phyloP scores from a whole-genome alignment of 2,888 invertebrate genomes.

The Orthosia gracilis region DNA sequence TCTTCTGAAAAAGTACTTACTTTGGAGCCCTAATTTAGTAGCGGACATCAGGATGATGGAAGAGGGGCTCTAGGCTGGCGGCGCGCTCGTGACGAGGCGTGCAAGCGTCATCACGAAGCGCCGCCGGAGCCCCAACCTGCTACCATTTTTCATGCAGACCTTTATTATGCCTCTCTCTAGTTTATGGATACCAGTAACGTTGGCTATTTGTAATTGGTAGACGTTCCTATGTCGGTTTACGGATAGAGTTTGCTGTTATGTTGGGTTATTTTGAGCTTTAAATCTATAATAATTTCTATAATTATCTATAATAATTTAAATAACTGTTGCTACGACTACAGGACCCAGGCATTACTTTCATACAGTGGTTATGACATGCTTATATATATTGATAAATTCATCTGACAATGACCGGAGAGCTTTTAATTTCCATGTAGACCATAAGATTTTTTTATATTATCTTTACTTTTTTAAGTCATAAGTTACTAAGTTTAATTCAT shows the following conservation, averaged over 20 bases:
- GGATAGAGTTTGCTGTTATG: background rate
- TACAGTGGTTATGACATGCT: background rate
- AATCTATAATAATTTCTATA: no score
- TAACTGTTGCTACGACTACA: background rate
- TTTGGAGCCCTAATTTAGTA: conserved; percentile 44
- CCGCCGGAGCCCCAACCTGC: conserved; percentile 60
- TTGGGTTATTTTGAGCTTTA: background rate
- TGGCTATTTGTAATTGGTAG: conserved; percentile 37
- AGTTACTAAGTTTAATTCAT: conserved; percentile 6
- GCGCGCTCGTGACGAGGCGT: conserved; percentile 62
- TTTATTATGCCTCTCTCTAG: conserved; percentile 51
- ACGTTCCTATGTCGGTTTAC: conserved; percentile 11
- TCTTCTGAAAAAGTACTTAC: conserved; percentile 17
- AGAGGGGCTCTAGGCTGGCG: conserved; percentile 41
- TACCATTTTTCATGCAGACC: conserved; percentile 55
- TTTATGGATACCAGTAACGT: conserved; percentile 41
- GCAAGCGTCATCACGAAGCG: conserved; percentile 56
- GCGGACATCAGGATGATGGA: conserved; percentile 42
- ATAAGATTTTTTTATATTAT: background rate
- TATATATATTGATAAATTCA: background rate
- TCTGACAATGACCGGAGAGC: background rate
- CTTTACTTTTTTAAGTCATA: conserved; percentile 7
- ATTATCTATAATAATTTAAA: no score
- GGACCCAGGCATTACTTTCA: background rate
- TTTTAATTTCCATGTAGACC: background rate